A percentile compares a stretch with the other conserved stretches of the same genome.
Evolutionary conservation across 2,113 vertebrate species (phyloP).

Genomic region (Scatophagus argus): DNA sequence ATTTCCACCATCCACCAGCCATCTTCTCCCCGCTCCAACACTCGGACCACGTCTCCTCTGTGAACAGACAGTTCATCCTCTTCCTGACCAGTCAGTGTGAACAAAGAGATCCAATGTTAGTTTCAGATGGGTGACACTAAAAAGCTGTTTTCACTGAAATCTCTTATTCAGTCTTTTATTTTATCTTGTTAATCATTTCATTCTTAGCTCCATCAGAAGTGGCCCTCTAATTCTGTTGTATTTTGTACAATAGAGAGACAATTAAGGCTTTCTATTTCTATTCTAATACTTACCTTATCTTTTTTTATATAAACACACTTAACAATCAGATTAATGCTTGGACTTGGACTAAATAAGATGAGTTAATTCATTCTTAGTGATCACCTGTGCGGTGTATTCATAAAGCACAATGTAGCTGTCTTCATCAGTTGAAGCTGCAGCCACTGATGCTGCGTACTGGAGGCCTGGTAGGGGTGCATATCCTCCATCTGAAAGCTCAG

Average conservation of each 20-base stretch:
- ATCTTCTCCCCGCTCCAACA: slow-evolving; percentile 86
- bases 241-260: no score
- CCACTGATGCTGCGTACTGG: slow-evolving; percentile 19
- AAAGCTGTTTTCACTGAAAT: not conserved
- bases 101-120: slow-evolving; percentile 27
- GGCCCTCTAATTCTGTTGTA: no score
- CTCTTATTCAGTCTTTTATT: not conserved
- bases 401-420: slow-evolving; percentile 68
- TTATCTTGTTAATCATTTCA: no score
- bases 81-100: slow-evolving; percentile 79
- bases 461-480: slow-evolving; percentile 72
- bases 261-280: no score
- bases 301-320: not conserved
- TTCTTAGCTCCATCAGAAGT: no score
- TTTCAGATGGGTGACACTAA: not conserved
- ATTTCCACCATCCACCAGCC: slow-evolving; percentile 93
- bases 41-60: slow-evolving; percentile 87
- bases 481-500: slow-evolving; percentile 49
- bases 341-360: not conserved
- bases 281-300: not conserved
- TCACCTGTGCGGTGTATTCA: slow-evolving; percentile 73
- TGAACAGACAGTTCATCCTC: slow-evolving; percentile 89
- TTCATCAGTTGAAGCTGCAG: slow-evolving; percentile 22
- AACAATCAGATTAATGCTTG: not conserved
- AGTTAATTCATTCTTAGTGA: not conserved